Evolutionary conservation across 2,888 invertebrate species (phyloP).

Genomic region (Tethea ocularis): DNA sequence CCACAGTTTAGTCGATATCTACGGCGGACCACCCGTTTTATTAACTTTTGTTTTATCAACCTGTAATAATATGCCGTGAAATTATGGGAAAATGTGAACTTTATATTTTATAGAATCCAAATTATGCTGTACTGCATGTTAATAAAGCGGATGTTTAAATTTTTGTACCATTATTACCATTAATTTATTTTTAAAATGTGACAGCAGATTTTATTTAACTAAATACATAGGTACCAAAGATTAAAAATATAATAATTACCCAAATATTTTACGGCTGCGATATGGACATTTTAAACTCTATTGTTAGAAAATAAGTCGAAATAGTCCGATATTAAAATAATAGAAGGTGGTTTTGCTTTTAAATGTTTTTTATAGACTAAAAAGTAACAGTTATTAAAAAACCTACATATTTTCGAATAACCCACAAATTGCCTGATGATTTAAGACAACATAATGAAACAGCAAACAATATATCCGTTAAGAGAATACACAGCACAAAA

Average conservation of each 20-base stretch:
- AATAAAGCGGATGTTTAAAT: conserved; percentile 14
- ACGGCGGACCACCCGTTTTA: conserved; percentile 47
- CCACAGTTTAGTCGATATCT: conserved; percentile 55
- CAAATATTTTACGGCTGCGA: too few species aligned
- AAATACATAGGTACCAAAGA: too few species aligned
- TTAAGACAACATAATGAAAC: conserved; percentile 50
- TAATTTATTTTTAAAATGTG: too few species aligned
- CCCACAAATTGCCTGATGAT: conserved; percentile 32
- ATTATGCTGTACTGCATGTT: conserved; percentile 25
- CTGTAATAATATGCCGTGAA: conserved; percentile 48
- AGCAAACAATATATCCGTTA: conserved; percentile 46
- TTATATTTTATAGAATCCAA: conserved; percentile 17
- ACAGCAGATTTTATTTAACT: too few species aligned
- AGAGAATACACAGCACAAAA: conserved; percentile 53
- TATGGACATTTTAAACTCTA: too few species aligned
- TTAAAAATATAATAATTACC: too few species aligned
- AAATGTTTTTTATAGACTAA: too few species aligned
- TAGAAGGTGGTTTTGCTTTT: too few species aligned
- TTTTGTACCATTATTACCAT: too few species aligned
- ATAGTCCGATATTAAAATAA: too few species aligned
- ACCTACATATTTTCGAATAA: conserved; percentile 20
- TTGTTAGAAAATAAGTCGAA: too few species aligned
- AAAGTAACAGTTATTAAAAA: conserved; percentile 19
- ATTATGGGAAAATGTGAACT: conserved; percentile 23
- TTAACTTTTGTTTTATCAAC: conserved; percentile 45